A percentile compares a stretch with the other conserved stretches of the same genome.
These are phyloP conservation scores for Hypsopygia costalis DNA, from an alignment of 2,888 invertebrate genomes.

Conservation along the genomic window DNA sequence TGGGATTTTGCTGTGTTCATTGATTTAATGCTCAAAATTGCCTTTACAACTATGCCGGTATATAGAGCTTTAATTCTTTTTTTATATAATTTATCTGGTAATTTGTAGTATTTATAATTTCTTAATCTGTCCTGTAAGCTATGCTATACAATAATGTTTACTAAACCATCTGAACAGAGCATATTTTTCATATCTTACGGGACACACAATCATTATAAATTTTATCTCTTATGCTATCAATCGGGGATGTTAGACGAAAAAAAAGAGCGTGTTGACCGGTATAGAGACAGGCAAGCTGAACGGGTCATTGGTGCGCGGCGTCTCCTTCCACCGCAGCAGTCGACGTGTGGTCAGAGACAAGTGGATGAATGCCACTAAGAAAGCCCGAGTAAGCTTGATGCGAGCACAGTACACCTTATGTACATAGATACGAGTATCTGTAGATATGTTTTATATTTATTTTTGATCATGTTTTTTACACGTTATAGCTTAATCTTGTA, in stretches of 20 bases:
- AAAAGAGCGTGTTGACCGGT: constrained; percentile 84
- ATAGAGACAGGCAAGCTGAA: constrained; percentile 84
- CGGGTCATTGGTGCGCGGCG: constrained; percentile 82
- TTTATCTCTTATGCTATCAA: constrained; percentile 50
- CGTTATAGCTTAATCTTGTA: neutral
- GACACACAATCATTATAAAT: constrained; percentile 25
- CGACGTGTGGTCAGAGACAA: constrained; percentile 76
- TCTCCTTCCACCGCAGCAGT: constrained; percentile 83
- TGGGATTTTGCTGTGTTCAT: constrained; percentile 26
- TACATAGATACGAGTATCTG: constrained; percentile 3
- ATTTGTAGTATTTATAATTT: neutral
- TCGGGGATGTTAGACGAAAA: constrained; percentile 75
- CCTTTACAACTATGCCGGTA: constrained; percentile 21
- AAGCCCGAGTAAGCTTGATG: constrained; percentile 85
- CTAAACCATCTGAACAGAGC: neutral
- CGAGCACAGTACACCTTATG: constrained; percentile 1
- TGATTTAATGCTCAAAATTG: constrained; percentile 34
- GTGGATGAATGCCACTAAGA: constrained; percentile 86
- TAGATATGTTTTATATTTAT: neutral
- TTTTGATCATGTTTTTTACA: neutral
- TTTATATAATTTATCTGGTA: neutral
- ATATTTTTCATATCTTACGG: constrained; percentile 14
- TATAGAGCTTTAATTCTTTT: constrained; percentile 21
- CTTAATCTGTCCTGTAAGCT: neutral
- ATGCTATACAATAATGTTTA: neutral